Conservation (phyloP, 2,888 invertebrate species). For the Stenodera caucasica region DNA sequence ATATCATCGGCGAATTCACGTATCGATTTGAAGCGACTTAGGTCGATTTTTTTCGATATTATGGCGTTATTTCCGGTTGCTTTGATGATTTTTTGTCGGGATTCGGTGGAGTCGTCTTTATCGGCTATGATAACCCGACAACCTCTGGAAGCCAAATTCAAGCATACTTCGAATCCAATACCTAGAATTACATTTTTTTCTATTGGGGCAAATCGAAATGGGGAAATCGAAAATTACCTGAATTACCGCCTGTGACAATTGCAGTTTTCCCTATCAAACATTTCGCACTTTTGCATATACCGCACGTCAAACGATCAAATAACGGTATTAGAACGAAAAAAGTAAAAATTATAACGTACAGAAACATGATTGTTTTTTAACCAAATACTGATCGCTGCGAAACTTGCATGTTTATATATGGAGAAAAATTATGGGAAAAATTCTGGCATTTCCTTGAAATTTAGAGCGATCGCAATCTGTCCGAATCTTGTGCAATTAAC, state of each 20-base stretch:
- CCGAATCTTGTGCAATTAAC: too few species aligned
- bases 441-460: too few species aligned
- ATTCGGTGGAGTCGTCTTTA: constrained; percentile 39
- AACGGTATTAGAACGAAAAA: background rate
- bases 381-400: too few species aligned
- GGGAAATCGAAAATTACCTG: constrained; percentile 33
- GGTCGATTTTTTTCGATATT: constrained; percentile 56
- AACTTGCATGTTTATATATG: too few species aligned
- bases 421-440: too few species aligned
- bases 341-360: background rate
- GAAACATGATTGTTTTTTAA: background rate
- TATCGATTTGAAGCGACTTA: constrained; percentile 60
- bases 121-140: constrained; percentile 61
- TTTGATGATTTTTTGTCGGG: constrained; percentile 40
- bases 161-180: constrained; percentile 55
- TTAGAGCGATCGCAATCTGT: too few species aligned
- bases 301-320: constrained; percentile 8
- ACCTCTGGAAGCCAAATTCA: constrained; percentile 56
- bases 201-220: background rate
- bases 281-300: constrained; percentile 33
- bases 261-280: constrained; percentile 49
- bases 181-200: too few species aligned
- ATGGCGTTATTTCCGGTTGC: constrained; percentile 48
- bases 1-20: constrained; percentile 65
- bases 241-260: constrained; percentile 49